A percentile compares a stretch with the other conserved stretches of the same genome.
Evolutionary conservation across 2,113 vertebrate genomes (phyloP).

Genomic region (Tragelaphus buxtoni): DNA sequence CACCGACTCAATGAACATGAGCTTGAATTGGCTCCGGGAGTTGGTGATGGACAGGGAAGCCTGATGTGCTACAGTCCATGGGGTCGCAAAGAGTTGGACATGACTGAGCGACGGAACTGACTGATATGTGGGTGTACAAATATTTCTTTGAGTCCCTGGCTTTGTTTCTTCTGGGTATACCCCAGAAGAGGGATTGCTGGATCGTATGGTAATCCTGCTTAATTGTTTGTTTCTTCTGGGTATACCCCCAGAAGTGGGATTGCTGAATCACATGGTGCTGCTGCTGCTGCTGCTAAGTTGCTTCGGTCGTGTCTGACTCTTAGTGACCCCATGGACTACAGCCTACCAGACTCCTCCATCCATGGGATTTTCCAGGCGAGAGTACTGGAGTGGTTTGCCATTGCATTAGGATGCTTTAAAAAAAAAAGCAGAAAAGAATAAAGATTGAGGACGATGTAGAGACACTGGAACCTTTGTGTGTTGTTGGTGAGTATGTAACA

Average conservation of each 20-base stretch:
- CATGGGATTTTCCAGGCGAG: background rate
- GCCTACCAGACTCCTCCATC: background rate
- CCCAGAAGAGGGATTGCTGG: background rate
- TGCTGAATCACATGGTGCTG: no score
- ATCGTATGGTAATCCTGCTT: background rate
- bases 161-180: background rate
- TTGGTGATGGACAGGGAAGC: background rate
- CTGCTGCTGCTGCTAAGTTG: background rate
- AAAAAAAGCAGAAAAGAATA: background rate
- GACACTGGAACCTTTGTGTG: background rate
- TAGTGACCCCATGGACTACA: background rate
- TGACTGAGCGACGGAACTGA: background rate
- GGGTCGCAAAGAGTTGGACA: background rate
- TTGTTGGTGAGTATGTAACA: background rate
- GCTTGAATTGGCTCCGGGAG: accelerated
- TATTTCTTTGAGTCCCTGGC: background rate
- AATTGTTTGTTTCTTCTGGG: background rate
- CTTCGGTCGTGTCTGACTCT: accelerated
- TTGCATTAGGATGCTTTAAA: background rate
- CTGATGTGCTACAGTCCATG: background rate
- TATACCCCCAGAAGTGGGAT: no score
- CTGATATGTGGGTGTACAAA: background rate
- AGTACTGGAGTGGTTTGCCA: background rate
- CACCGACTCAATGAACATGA: accelerated
- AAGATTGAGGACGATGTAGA: background rate